Evolutionary conservation across 2,797 vertebrate species (phyloP).

Genomic region (Diplodus sargus): DNA sequence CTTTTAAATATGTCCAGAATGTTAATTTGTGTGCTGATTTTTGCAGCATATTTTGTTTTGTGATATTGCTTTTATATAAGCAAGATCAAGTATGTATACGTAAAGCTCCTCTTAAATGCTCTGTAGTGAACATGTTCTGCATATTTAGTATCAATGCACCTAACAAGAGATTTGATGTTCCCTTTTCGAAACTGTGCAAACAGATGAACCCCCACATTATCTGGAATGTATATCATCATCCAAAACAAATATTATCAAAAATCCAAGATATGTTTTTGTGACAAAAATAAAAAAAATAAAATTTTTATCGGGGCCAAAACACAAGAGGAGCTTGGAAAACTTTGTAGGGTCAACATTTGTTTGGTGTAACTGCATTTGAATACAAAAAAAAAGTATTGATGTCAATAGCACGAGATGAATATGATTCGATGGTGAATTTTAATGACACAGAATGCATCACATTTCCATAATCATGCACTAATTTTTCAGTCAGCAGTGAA

Average conservation of each 20-base stretch:
- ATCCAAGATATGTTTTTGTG: neutral
- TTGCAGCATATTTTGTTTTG: slow-evolving; percentile 27
- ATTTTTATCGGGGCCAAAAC: neutral
- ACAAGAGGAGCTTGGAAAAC: neutral
- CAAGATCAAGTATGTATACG: neutral
- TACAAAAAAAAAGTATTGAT: neutral
- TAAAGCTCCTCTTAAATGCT: slow-evolving; percentile 19
- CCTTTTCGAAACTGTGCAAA: neutral
- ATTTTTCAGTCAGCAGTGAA: neutral
- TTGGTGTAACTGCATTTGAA: neutral
- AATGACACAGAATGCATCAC: slow-evolving; percentile 1
- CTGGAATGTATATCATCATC: neutral
- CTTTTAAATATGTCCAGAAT: slow-evolving; percentile 31
- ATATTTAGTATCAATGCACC: neutral
- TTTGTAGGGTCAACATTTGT: neutral
- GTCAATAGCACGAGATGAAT: neutral
- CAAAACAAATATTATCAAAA: neutral
- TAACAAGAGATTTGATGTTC: neutral
- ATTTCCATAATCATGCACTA: neutral
- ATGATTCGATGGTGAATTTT: neutral
- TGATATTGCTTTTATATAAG: slow-evolving; percentile 23
- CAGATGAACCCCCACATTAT: neutral
- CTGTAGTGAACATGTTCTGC: neutral
- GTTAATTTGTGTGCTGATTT: slow-evolving; percentile 34
- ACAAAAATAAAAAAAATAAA: neutral